Base-by-base conservation (phyloP, 2,113 vertebrate species). In the Clarias macrocephalus region DNA sequence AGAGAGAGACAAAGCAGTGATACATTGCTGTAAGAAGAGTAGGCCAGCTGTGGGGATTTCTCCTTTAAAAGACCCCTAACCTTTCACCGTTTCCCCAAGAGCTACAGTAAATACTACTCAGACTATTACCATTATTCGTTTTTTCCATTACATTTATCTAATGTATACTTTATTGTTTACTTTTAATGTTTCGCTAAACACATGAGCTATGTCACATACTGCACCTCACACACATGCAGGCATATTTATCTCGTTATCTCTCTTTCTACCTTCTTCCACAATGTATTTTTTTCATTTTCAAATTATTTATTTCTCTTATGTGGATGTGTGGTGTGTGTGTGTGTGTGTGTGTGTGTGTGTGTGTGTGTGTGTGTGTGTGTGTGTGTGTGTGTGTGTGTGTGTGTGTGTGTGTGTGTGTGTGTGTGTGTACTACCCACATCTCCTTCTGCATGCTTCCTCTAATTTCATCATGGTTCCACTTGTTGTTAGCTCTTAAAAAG, bases 1-100 rank as follows among this genome's bases (percentile, higher is more conserved):
- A 83, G 48, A 82, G 79, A 48, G 52, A 70, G 65, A 72, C 21
- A 82, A 52, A 79, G 30, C 54, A 18, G 81, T 37, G 25, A 88
- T 88, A 70, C 86, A 88, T 88, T 79, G 89, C 80, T 88, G 85
- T 86, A 60, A 86, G 56, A 59, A 60, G 76, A 88, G 85, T 28
- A 84, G 63, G 86, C 84, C 82, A 82, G 87, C 82, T 87, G 86
- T 73, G 37, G 68, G 52, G 54, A 72, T 15, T 48, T 88, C 77
- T 84, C 63, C 65, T 84, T 85, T 85, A n/a, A 85, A 89, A 30
- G 82, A 84, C 68, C 54, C 63, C 85, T 83, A 68, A 88, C 80
- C 65, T 88, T 75, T 90, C 57, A 90, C 89, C 80, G 80, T 80
- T 88, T 13, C 23, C 77, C 16, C 56, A 57, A 33, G 57, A 16